Evolutionary conservation across 2,888 invertebrate genomes (phyloP), one percentile per base, ranked within the genome.

Genomic region (Tetheella fluctuosa): DNA sequence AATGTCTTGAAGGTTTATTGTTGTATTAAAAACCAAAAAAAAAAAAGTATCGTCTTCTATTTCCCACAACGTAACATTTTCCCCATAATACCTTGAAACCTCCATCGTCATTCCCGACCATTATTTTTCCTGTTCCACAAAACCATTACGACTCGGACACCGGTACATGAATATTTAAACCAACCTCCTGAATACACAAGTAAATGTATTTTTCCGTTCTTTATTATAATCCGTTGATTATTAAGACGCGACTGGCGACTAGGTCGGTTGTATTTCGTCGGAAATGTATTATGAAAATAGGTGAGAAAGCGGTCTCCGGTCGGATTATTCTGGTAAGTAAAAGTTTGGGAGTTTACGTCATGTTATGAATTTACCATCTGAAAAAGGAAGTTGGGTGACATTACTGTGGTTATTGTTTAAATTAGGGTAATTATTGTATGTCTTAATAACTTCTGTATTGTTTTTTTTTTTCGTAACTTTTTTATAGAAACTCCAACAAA

Each of bases 151-250:
- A 61, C 54, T 34, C 64, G 61, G 61, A 69, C 70, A 69, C 68
- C 60, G 65, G 60, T 61, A 67, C 76, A 83, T 84, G 79, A 85
- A 85, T 84, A 85, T 83, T 83, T 77, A 83, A 80, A 68, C 60
- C 64, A 60, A 59, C 60, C 65, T 67, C 68, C 69, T 69, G 71
- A 76, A 75, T 76, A 70, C 66, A 76, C 76, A 76, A 73, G 70
- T 64, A 62, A 64, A 63, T 64, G 62, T 73, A 77, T 76, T 70
- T 48, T 71, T 60, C 64, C 74, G 73, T 64, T 55, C 63, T 74
- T 76, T 76, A 77, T 78, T 79, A 73, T 73, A 75, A 77, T 79
- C 68, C 71, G 62, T 73, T 73, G 75, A 74, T 81, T 79, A 83
- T 81, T 80, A 79, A 71, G 71, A 71, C 59, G 42, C 54, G 34